phyloP scores from a whole-genome alignment of 2,888 invertebrate species.

The Hirtodrosophila confusa region DNA sequence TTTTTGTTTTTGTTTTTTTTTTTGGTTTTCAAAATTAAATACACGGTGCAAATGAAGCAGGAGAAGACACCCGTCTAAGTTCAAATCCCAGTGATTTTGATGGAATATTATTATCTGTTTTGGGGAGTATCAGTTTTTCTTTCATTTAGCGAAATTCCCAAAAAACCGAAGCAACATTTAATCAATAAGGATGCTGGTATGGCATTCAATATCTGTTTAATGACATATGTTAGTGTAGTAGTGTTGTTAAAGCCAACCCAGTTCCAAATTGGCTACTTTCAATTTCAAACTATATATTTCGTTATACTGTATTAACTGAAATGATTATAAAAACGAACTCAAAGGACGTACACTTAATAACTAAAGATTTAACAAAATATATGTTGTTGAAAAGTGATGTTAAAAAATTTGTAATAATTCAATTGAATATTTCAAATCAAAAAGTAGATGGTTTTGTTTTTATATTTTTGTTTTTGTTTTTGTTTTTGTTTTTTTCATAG shows the following conservation, averaged over 20 bases:
- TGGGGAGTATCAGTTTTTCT: not conserved
- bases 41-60: constrained; percentile 37
- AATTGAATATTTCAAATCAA: constrained; percentile 57
- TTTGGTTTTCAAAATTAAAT: constrained; percentile 19
- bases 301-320: constrained; percentile 43
- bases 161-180: constrained; percentile 47
- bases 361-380: constrained; percentile 57
- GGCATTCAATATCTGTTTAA: constrained; percentile 3
- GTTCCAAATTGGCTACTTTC: constrained; percentile 29
- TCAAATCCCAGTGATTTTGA: constrained; percentile 22
- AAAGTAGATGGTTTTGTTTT: constrained; percentile 49
- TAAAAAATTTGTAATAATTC: constrained; percentile 53
- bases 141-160: constrained; percentile 9
- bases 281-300: constrained; percentile 38
- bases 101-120: too few species aligned
- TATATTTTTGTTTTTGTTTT: constrained; percentile 17
- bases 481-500: constrained; percentile 29
- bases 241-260: constrained; percentile 32
- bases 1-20: constrained; percentile 13
- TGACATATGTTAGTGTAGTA: constrained; percentile 7
- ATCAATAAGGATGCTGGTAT: constrained; percentile 22
- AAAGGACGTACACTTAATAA: constrained; percentile 76
- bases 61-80: constrained; percentile 15
- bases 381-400: constrained; percentile 63
- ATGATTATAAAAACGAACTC: constrained; percentile 66